Conservation (phyloP, 2,797 vertebrate species). For the Bovichtus diacanthus region DNA sequence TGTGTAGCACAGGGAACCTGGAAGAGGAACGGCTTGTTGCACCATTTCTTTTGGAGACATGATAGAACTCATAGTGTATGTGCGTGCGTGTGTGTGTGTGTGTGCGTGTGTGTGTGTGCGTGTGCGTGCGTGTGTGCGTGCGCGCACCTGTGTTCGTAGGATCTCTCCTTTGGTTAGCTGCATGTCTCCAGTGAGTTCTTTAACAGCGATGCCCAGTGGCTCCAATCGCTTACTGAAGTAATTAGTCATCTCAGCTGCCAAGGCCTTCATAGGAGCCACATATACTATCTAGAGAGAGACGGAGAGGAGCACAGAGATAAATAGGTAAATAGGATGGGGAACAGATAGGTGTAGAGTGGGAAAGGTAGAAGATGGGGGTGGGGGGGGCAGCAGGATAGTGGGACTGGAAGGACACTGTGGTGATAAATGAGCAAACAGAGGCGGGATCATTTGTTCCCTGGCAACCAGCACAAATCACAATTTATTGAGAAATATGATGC, state of each 20-base stretch:
- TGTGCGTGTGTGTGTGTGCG: conserved; percentile 14
- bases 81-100: conserved; percentile 3
- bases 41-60: background rate
- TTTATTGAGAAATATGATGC: conserved; percentile 90
- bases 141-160: conserved; percentile 74
- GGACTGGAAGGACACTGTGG: conserved; percentile 80
- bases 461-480: conserved; percentile 89
- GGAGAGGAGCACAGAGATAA: conserved; percentile 37
- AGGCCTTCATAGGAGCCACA: conserved; percentile 98
- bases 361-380: conserved; percentile 20
- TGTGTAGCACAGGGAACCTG: background rate
- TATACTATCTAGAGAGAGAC: conserved; percentile 91
- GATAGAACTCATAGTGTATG: background rate
- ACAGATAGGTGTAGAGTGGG: conserved; percentile 13
- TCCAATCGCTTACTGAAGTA: conserved; percentile 98
- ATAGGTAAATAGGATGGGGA: background rate
- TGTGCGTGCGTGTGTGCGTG: conserved; percentile 13
- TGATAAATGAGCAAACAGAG: conserved; percentile 90
- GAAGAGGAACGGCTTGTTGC: background rate
- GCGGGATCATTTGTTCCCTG: conserved; percentile 86
- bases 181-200: conserved; percentile 98
- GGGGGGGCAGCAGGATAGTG: background rate
- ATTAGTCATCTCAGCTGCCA: conserved; percentile 99
- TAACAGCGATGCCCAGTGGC: conserved; percentile 93
- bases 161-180: conserved; percentile 99